Percentiles rank a stretch among this genome's conserved stretches.
These are phyloP conservation scores for Danio aesculapii DNA, from an alignment of 2,797 vertebrate species.

Conservation along the genomic window DNA sequence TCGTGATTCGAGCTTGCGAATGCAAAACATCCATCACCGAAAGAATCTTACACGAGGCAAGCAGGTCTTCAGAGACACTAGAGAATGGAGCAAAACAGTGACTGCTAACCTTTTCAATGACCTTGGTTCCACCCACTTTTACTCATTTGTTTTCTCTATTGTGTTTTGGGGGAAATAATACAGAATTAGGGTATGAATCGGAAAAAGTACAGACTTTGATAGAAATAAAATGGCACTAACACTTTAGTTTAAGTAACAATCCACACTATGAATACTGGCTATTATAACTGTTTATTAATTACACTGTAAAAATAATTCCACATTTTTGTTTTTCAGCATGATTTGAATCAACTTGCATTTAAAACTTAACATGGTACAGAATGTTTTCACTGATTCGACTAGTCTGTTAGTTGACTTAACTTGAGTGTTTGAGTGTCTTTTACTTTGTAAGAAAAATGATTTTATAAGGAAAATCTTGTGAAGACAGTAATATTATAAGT, in stretches of 20 bases:
- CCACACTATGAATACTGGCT: no score
- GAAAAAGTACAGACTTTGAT: neutral
- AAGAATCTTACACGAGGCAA: neutral
- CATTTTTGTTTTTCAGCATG: no score
- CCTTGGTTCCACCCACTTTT: neutral
- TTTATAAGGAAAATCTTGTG: no score
- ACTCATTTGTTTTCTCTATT: neutral
- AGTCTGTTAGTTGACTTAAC: no score
- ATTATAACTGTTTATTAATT: no score
- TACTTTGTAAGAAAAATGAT: no score
- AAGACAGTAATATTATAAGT: no score
- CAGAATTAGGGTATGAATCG: neutral
- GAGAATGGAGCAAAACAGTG: neutral
- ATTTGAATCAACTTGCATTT: no score
- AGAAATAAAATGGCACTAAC: neutral
- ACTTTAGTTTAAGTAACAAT: neutral
- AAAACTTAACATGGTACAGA: no score
- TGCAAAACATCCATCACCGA: constrained; percentile 5
- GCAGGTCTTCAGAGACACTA: neutral
- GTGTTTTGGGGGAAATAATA: neutral
- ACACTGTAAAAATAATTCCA: no score
- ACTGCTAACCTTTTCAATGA: neutral
- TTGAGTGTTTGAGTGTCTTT: no score
- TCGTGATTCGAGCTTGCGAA: neutral
- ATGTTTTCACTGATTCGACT: no score